Percentiles rank a stretch among this genome's conserved stretches.
These are phyloP conservation scores for Malurus cyaneus DNA, from an alignment of 2,113 vertebrate genomes.

Conservation along the genomic window DNA sequence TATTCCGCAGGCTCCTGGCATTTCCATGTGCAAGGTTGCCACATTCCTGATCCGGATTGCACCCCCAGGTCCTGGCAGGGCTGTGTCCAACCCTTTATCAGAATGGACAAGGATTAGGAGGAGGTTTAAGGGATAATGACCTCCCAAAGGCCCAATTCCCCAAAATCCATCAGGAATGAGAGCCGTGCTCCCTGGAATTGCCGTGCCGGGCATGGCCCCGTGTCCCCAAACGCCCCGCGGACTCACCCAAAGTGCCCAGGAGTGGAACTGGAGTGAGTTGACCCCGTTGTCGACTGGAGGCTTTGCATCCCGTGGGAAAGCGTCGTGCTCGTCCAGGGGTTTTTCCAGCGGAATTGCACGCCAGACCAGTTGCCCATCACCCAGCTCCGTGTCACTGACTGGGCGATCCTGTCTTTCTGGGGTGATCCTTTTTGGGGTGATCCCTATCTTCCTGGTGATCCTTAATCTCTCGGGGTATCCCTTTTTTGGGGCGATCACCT, in stretches of 20 bases:
- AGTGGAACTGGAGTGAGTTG: background rate
- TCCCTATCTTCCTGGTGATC: too few species aligned
- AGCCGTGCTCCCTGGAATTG: fast-evolving
- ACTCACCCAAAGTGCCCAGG: too few species aligned
- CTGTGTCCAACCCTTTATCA: fast-evolving
- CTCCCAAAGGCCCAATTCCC: fast-evolving
- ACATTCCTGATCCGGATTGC: fast-evolving
- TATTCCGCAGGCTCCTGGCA: fast-evolving
- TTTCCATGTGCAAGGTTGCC: background rate
- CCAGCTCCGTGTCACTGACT: background rate
- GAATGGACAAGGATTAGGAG: background rate
- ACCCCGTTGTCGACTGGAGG: fast-evolving
- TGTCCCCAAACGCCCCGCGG: too few species aligned
- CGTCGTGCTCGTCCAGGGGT: too few species aligned
- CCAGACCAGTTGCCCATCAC: background rate
- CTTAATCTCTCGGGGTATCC: too few species aligned
- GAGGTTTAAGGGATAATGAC: background rate
- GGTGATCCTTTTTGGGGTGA: background rate
- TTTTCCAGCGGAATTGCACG: background rate
- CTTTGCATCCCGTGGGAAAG: background rate
- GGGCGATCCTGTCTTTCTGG: background rate
- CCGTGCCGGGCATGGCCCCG: background rate
- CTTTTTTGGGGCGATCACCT: too few species aligned
- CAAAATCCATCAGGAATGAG: fast-evolving
- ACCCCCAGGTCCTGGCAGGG: background rate